Evolutionary conservation across 1,140 invertebrate species (phyloP).

Genomic region (Pentalonia nigronervosa): DNA sequence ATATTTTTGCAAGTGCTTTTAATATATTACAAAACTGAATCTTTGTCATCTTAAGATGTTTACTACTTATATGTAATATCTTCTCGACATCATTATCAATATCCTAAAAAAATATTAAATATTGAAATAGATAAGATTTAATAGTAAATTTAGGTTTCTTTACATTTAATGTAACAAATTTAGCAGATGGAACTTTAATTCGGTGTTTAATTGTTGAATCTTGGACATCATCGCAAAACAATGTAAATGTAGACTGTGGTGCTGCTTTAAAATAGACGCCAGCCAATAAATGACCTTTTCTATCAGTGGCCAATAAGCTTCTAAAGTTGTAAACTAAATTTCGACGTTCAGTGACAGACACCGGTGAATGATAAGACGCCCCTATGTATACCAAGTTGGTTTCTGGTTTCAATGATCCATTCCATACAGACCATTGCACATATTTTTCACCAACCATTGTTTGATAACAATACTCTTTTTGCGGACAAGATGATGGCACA

Average conservation of each 20-base stretch:
- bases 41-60: constrained; percentile 44
- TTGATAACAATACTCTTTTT: constrained; percentile 73
- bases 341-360: constrained; percentile 85
- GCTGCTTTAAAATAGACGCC: constrained; percentile 77
- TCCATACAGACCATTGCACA: constrained; percentile 81
- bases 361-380: constrained; percentile 79
- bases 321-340: constrained; percentile 88
- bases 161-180: constrained; percentile 22
- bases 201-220: constrained; percentile 42
- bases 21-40: constrained; percentile 17
- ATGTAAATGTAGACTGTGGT: constrained; percentile 42
- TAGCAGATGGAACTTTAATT: constrained; percentile 44
- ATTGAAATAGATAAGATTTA: not conserved
- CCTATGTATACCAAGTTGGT: constrained; percentile 78
- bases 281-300: constrained; percentile 79
- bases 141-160: not conserved
- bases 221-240: constrained; percentile 50
- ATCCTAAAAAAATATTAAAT: constrained; percentile 15
- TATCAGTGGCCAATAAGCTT: constrained; percentile 80
- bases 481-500: constrained; percentile 73
- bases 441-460: constrained; percentile 72
- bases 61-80: constrained; percentile 37
- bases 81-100: constrained; percentile 12
- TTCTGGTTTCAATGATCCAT: constrained; percentile 64
- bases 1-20: constrained; percentile 30